Base-by-base conservation (phyloP, 2,888 invertebrate species). In the Eupithecia insigniata region DNA sequence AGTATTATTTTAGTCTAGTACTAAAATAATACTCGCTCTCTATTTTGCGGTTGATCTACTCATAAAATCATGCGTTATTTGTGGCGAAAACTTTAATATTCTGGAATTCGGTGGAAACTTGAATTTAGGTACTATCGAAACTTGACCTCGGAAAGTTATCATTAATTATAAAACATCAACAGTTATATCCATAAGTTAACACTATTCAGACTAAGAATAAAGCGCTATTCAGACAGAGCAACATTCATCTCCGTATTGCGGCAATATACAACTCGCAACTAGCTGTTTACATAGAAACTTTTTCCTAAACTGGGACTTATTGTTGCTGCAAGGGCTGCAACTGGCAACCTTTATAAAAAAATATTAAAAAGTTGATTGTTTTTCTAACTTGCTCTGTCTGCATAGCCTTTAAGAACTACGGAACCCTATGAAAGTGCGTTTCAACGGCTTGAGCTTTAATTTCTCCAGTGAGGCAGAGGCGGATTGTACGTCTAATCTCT, bases 401-500 rank as follows among this genome's bases (percentile, higher is more conserved):
- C n/a, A n/a, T n/a, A n/a, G n/a, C n/a, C n/a, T n/a, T n/a, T n/a
- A n/a, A n/a, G 10, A 46, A n/a, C 46, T 51, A 62, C 62, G 62
- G 62, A 62, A 62, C 62, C 62, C 0, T 32, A 22, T 6, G 22
- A n/a, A 62, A 22, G 34, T 22, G 62, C n/a, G 18, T 1, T 18
- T 60, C 6, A 16, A n/a, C 34, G 30, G 8, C 61, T 61, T 62
- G 6, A 62, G 36, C 22, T 64, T 64, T 64, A 36, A 64, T 64
- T 74, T 79, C 80, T 75, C 60, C 60, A 72, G 74, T 62, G 61
- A 70, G 76, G 79, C 78, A n/a, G n/a, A n/a, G n/a, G n/a, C n/a
- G n/a, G n/a, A n/a, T n/a, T n/a, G n/a, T n/a, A n/a, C n/a, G 36
- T 79, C 79, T 75, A 79, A 79, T 78, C 79, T 78, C 79, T 74